These are phyloP conservation scores for Cenopis cana DNA, from an alignment of 2,888 invertebrate genomes.

Conservation along the genomic window DNA sequence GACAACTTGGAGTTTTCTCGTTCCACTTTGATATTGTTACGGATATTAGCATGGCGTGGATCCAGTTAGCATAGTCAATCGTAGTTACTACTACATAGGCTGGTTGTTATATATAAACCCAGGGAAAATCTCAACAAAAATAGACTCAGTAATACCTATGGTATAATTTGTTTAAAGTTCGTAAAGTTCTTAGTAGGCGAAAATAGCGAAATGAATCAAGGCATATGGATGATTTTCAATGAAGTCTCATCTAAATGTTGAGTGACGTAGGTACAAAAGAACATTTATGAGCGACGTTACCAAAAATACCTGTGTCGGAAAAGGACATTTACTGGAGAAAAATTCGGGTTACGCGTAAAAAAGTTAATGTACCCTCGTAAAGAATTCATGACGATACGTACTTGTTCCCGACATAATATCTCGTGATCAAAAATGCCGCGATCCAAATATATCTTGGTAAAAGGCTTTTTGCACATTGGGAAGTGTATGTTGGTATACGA, in stretches of 20 bases:
- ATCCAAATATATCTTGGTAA: not conserved
- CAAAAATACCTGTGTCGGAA: constrained; percentile 11
- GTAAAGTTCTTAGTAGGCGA: not conserved
- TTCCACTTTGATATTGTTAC: constrained; percentile 23
- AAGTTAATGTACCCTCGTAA: constrained; percentile 32
- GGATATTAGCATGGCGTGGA: constrained; percentile 26
- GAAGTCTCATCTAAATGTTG: not conserved
- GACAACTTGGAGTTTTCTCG: constrained; percentile 24
- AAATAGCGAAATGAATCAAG: not conserved
- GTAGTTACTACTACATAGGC: too few relatives aligned
- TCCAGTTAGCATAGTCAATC: not conserved
- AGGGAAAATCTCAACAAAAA: too few relatives aligned
- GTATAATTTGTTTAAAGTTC: too few relatives aligned
- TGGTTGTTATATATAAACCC: too few relatives aligned
- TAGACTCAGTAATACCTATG: too few relatives aligned
- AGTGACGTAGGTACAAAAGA: not conserved
- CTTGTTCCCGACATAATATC: not conserved
- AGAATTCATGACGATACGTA: constrained; percentile 25
- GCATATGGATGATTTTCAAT: not conserved
- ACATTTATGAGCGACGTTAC: constrained; percentile 26
- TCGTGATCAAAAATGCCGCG: not conserved
- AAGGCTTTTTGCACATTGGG: not conserved
- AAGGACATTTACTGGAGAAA: not conserved
- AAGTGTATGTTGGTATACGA: too few relatives aligned
- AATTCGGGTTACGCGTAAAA: constrained; percentile 20